Base-by-base conservation (phyloP, 1,140 invertebrate genomes). In the Asbolus verrucosus region DNA sequence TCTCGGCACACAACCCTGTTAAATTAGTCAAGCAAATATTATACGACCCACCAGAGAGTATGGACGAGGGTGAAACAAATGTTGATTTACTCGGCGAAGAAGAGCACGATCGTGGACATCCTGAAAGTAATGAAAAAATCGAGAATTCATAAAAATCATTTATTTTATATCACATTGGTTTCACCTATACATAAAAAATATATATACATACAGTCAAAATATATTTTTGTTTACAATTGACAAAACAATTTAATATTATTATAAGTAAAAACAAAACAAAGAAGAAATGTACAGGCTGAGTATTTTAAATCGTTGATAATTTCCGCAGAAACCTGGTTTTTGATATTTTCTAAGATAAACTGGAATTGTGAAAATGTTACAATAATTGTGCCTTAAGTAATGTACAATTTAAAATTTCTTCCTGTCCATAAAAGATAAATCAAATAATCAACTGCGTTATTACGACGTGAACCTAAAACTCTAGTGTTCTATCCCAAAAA, bases 1-100 rank as follows among this genome's bases (percentile, higher is more conserved):
- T 79, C 46, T 38, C 16, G 5, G 21, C 39, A 50, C 62, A 69
- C 14, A 72, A 72, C 63, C 70, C 74, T 9, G 24, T 62, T 9
- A 18, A 33, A 19, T 9, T 61, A 6, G 59, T 61, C n/a, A 54
- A 54, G 30, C 43, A 11, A 15, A 54, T 27, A 11, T 3, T 54
- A 8, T 14, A 54, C 2, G 39, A 54, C 6, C 19, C 6, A 21
- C 19, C 19, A 0, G 39, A 41, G 4, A 41, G 33, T 2, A n/a
- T 2, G 33, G n/a, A n/a, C n/a, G n/a, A n/a, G n/a, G n/a, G 59
- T 61, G 4, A 54, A 54, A 54, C 43, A 11, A 15, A 54, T 27
- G 5, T 3, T 54, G 9, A 11, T 27, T 1, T 11, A 54, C 6
- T 11, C 6, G 46, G 6, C 19, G 0, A 14, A 41, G 4, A 41